Base-by-base conservation (phyloP, 2,113 vertebrate genomes). In the Clarias batrachus region DNA sequence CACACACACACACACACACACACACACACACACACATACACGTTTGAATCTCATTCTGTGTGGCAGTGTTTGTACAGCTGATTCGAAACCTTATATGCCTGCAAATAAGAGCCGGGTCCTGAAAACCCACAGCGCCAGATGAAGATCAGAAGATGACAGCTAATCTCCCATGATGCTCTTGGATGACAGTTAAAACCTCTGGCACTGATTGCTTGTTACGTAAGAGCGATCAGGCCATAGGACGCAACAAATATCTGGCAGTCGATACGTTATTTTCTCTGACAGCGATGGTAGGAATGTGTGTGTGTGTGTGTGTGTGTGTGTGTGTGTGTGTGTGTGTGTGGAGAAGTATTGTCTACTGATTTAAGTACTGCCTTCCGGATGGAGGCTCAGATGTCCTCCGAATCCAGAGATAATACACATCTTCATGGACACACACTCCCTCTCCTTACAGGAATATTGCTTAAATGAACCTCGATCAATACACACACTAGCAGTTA, bases 381-480 rank as follows among this genome's bases (percentile, higher is more conserved):
- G 63, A 81, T 83, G 62, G 33, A 52, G 71, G n/a, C 71, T 87
- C 54, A 82, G 59, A 88, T 90, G 78, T 11, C 25, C 54, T 81
- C 74, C 77, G 33, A 59, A 85, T 77, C 33, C 62, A 83, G 87
- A 82, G 70, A 87, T 88, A 86, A 83, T 14, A 48, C 0, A 27
- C 48, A 63, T 54, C 82, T 59, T 77, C 63, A 89, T 48, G 48
- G 81, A 86, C 54, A 76, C 88, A 89, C 59, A 84, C 76, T 66
- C 30, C 27, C 62, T 68, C 84, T 85, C 76, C 56, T 14, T 82
- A 65, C 62, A 82, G 74, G 87, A 60, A 80, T 68, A 66, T 57
- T 17, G 17, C 71, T 84, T 54, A 87, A 90, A 90, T 86, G 70
- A 77, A 8, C 14, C 12, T 63, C 56, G 80, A 89, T 90, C 68